phyloP scores from a whole-genome alignment of 2,888 invertebrate species.

The Chymomyza procnemis region DNA sequence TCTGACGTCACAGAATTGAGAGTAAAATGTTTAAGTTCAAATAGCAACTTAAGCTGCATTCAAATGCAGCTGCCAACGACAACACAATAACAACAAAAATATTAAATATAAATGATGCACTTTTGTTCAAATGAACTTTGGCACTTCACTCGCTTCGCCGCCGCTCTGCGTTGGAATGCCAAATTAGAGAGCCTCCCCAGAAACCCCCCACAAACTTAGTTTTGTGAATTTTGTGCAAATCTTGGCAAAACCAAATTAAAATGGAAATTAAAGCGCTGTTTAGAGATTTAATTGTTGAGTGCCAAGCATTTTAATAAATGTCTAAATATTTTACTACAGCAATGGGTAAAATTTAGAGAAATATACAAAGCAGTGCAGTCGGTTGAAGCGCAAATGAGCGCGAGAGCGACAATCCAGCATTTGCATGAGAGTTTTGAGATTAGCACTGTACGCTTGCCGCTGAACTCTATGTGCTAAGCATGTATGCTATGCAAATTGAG shows the following conservation, averaged over 20 bases:
- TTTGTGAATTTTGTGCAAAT: conserved; percentile 37
- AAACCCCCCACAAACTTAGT: neutral
- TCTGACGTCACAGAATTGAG: neutral
- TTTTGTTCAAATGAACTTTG: conserved; percentile 3
- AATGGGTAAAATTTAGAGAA: no score
- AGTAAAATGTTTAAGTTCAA: conserved; percentile 25
- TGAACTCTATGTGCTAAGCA: no score
- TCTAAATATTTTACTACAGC: neutral
- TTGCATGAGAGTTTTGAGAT: no score
- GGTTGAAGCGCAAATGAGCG: no score
- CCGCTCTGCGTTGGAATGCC: neutral
- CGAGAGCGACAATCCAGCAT: no score
- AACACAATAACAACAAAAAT: conserved; percentile 8
- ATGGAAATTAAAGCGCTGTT: conserved; percentile 40
- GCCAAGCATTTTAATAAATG: neutral
- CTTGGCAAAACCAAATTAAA: conserved; percentile 46
- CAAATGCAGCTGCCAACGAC: conserved; percentile 23
- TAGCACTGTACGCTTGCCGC: no score
- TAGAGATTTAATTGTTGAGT: no score
- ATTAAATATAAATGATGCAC: conserved; percentile 53
- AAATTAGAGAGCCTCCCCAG: no score
- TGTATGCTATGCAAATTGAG: no score
- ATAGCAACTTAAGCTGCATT: conserved; percentile 57
- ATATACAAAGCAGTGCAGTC: no score
- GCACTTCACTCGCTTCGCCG: neutral